Evolutionary conservation across 2,888 invertebrate species (phyloP), one percentile per base, ranked within the genome.

Genomic region (Sinhomidia bicolor): DNA sequence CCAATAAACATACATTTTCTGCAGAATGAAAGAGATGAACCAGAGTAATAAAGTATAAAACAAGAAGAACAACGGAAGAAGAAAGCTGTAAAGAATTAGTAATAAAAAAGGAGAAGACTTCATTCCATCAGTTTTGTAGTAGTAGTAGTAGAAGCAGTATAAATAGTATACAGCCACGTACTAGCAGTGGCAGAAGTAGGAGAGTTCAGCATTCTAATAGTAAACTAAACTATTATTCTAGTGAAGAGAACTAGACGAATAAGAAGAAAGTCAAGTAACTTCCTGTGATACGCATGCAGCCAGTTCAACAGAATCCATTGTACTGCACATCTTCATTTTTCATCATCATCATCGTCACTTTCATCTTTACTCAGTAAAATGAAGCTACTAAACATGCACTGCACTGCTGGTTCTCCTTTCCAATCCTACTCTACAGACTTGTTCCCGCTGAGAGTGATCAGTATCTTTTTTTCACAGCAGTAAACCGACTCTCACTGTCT

Each of bases 41-140:
- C 44, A 20, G 41, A 14, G 51, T 51, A 76, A 76, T 47, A 76
- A 76, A 51, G 76, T 76, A 47, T 51, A 76, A 23, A 23, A 51
- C 76, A 76, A 26, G 29, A 76, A 14, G 17, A 20, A 41, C 17
- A 41, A 14, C 20, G 41, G 20, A 71, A 23, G 68, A 60, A 14
- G 36, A 60, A 54, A 78, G 60, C 57, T 57, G 57, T 60, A 79
- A 78, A 78, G 57, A 78, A 78, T 78, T 57, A 36, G 78, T 32
- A 78, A 57, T 79, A 79, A 79, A 79, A 76, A 36, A 29, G 79
- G 23, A 79, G 79, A 20, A 78, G 54, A 14, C 65, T 32, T 47
- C 32, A n/a, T 29, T 65, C 65, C 65, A 65, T 65, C 68, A 71
- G 68, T 71, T 36, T 71, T 41, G 20, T 71, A 14, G n/a, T 32